Evolutionary conservation across 2,888 invertebrate genomes (phyloP).

Genomic region (Hirtodrosophila histrioides): DNA sequence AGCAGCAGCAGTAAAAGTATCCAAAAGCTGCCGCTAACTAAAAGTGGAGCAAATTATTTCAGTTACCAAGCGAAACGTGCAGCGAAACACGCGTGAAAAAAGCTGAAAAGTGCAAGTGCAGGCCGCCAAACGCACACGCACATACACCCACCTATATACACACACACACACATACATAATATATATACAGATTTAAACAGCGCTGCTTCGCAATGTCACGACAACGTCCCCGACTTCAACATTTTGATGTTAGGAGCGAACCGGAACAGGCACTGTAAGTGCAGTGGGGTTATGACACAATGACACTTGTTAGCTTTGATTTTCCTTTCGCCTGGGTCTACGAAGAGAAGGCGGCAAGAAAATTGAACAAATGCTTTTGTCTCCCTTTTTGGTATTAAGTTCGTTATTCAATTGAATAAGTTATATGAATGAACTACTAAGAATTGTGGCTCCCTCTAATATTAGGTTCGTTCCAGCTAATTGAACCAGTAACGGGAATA

Average conservation of each 20-base stretch:
- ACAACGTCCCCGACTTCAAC: conserved; percentile 59
- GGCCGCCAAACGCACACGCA: conserved; percentile 45
- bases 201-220: conserved; percentile 56
- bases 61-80: conserved; percentile 37
- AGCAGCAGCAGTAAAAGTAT: conserved; percentile 23
- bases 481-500: too few species aligned
- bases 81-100: conserved; percentile 41
- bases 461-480: too few species aligned
- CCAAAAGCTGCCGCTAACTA: conserved; percentile 12
- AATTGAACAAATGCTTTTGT: too few species aligned
- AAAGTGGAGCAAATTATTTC: conserved; percentile 46
- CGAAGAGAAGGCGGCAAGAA: too few species aligned
- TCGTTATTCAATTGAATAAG: too few species aligned
- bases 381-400: too few species aligned
- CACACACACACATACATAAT: conserved; percentile 6
- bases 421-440: too few species aligned
- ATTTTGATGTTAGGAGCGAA: conserved; percentile 53
- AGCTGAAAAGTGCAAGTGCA: conserved; percentile 51
- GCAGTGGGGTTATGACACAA: conserved; percentile 45
- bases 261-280: conserved; percentile 70
- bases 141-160: conserved; percentile 23
- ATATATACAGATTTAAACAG: conserved; percentile 8
- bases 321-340: conserved; percentile 4
- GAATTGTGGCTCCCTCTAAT: too few species aligned
- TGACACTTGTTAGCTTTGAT: conserved; percentile 44